These are phyloP conservation scores for Acanthosepion lycidas DNA, from an alignment of 2,888 invertebrate species.

Conservation along the genomic window DNA sequence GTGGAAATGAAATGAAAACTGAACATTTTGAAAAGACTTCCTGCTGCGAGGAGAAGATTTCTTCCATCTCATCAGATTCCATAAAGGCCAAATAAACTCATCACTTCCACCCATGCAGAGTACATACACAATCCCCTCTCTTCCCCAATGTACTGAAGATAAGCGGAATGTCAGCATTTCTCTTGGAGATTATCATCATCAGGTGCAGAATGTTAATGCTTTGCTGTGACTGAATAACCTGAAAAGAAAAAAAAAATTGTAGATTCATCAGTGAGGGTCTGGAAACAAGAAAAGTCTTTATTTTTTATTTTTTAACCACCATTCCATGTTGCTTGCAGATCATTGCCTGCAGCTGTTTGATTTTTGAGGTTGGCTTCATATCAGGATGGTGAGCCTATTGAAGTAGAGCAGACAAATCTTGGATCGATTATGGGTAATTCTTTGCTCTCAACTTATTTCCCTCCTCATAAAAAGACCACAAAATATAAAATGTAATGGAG, in stretches of 20 bases:
- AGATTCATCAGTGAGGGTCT: background rate
- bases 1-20: constrained; percentile 16
- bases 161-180: background rate
- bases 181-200: background rate
- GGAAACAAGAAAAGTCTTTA: background rate
- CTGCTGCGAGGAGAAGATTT: background rate
- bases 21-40: constrained; percentile 40
- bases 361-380: background rate
- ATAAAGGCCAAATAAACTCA: constrained; percentile 34
- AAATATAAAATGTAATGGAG: background rate
- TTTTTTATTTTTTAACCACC: background rate
- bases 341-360: background rate
- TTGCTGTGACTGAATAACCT: background rate
- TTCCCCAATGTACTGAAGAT: background rate
- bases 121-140: background rate
- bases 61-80: constrained; percentile 13
- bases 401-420: background rate
- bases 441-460: background rate
- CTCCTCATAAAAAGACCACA: background rate
- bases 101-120: background rate
- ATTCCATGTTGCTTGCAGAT: background rate
- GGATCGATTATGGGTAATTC: background rate
- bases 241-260: background rate
- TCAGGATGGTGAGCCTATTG: background rate
- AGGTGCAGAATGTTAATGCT: background rate